Evolutionary conservation across 1,140 invertebrate species (phyloP), one percentile per base, ranked within the genome.

Genomic region (Neoseiulus cucumeris): DNA sequence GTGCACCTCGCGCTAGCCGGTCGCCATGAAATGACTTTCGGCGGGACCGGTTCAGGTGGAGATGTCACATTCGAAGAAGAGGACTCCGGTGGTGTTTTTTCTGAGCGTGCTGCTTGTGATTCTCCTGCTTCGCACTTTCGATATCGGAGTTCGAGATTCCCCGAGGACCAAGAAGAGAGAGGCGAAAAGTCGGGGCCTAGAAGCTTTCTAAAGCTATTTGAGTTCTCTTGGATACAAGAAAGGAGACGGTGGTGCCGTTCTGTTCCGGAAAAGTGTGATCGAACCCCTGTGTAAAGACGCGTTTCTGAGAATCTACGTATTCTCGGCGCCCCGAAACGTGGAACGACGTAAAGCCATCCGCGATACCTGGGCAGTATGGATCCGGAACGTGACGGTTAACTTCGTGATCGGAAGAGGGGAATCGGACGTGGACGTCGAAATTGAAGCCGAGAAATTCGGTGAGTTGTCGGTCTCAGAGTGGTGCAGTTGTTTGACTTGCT

Each of bases 361-460:
- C 4, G 69, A 72, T 2, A 72, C 71, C 12, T 72, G 71, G 71
- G 71, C 64, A 6, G 7, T 68, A 28, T 42, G 71, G 20, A 70
- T 71, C 42, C 12, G 66, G 9, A 72, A 72, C 30, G 71, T 70
- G 33, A 33, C 68, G 18, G 51, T 72, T 28, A 64, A 68, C 1
- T 72, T 72, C 44, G 30, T 72, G 42, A 29, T 72, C 2, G 71
- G 71, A n/a, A 59, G 22, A 59, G 22, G 51, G 14, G 51, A 59
- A 20, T 25, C 33, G 22, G 51, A 59, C 22, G 4, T 29, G 1
- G 33, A n/a, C 41, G 17, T 42, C 17, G 44, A 4, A 14, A 18
- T 18, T 42, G 51, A 59, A 9, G 51, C 14, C 14, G 51, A n/a
- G 12, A 59, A 25, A 25, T 59, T 29, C 33, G 51, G 51, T 59